Conservation (phyloP, 2,797 vertebrate species). For the Coracias cyanogaster region DNA sequence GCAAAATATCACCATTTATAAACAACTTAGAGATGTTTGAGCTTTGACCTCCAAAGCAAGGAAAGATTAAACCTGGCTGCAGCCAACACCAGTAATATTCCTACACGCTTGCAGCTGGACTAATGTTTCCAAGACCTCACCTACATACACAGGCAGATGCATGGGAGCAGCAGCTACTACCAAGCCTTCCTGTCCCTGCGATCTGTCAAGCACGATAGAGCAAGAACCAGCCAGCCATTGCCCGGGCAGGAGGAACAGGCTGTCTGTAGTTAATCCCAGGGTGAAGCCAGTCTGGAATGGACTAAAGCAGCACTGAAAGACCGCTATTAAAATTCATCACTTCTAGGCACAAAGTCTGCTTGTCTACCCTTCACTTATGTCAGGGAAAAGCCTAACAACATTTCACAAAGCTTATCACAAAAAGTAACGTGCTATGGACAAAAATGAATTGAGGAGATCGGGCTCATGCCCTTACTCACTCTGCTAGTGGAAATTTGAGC, state of each 20-base stretch:
- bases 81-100: neutral
- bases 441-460: conserved; percentile 7
- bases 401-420: conserved; percentile 53
- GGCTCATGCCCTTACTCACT: conserved; percentile 25
- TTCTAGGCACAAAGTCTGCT: conserved; percentile 41
- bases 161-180: neutral
- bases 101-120: neutral
- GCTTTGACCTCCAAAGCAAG: neutral
- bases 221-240: conserved; percentile 57
- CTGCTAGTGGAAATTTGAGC: neutral
- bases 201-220: neutral
- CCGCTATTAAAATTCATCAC: conserved; percentile 63
- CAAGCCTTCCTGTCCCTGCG: neutral
- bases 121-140: neutral
- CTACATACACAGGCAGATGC: neutral
- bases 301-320: conserved; percentile 18
- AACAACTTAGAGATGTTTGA: neutral
- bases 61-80: neutral
- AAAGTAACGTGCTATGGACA: conserved; percentile 7
- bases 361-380: neutral
- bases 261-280: conserved; percentile 58
- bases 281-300: conserved; percentile 43
- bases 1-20: neutral
- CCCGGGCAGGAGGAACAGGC: conserved; percentile 31
- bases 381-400: conserved; percentile 6